Percentiles rank a stretch among this genome's conserved stretches.
Conservation (phyloP, 2,113 vertebrate genomes). For the Sisor rabdophorus region DNA sequence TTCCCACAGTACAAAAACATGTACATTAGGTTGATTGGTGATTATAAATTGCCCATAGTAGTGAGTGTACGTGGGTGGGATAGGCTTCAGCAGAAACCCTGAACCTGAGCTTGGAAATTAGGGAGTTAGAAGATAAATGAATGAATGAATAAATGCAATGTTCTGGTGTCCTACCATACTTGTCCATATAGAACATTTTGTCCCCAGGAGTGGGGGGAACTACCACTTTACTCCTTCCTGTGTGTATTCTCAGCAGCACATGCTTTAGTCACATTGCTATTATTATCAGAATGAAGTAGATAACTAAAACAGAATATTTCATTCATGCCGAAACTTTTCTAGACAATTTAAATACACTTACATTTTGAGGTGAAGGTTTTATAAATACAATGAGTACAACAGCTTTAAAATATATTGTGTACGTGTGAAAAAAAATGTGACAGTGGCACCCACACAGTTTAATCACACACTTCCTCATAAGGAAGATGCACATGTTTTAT, state of each 20-base stretch:
- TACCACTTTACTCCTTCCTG: not conserved
- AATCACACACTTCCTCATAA: slow-evolving; percentile 10
- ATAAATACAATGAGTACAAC: not conserved
- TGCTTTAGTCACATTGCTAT: not conserved
- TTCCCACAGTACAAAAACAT: no score
- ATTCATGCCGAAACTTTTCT: not conserved
- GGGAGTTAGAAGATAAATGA: no score
- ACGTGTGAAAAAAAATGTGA: not conserved
- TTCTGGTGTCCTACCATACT: no score
- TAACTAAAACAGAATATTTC: not conserved
- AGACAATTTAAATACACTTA: no score
- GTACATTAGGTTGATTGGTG: no score
- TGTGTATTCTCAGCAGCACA: not conserved
- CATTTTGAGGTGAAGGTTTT: no score
- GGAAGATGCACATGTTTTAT: slow-evolving; percentile 29
- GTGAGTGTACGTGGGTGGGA: no score
- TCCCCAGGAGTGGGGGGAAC: not conserved
- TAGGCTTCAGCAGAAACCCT: no score
- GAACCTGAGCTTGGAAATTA: no score
- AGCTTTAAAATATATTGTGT: not conserved
- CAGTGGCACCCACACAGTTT: not conserved
- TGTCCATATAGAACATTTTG: not conserved
- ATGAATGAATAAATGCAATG: no score
- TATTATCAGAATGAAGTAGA: not conserved
- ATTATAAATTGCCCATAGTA: no score